Conservation (phyloP, 2,888 invertebrate genomes). For the Plebejus argus region DNA sequence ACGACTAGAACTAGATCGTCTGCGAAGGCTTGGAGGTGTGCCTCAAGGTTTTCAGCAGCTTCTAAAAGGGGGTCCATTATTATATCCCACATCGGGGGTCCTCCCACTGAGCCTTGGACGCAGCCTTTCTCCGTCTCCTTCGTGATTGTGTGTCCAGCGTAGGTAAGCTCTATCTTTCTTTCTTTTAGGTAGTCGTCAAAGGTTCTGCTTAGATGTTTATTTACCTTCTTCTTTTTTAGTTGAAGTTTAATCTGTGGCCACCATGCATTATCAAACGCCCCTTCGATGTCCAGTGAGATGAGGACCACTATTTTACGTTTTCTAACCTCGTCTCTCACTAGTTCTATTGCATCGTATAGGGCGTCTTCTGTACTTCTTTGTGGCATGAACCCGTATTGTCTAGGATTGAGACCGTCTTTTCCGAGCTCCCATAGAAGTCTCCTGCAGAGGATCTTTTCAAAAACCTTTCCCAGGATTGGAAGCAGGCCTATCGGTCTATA, state of each 20-base stretch:
- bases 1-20: constrained; percentile 41
- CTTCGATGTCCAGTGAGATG: constrained; percentile 40
- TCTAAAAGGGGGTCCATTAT: constrained; percentile 38
- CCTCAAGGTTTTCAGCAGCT: background rate
- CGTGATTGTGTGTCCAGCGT: background rate
- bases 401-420: background rate
- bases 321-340: constrained; percentile 26
- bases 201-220: background rate
- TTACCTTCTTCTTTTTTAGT: constrained; percentile 17
- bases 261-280: constrained; percentile 36
- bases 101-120: constrained; percentile 40
- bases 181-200: constrained; percentile 35
- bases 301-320: constrained; percentile 36
- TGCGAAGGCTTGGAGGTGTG: constrained; percentile 42
- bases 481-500: constrained; percentile 39
- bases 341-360: constrained; percentile 9
- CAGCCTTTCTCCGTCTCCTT: constrained; percentile 38
- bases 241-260: constrained; percentile 37
- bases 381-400: constrained; percentile 2
- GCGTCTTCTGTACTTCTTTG: background rate
- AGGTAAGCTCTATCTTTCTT: constrained; percentile 32
- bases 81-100: constrained; percentile 41
- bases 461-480: constrained; percentile 37
- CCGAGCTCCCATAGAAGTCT: background rate
- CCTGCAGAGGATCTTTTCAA: constrained; percentile 39